Conservation (phyloP, 1,140 invertebrate species). For the Tetraneura akinire region DNA sequence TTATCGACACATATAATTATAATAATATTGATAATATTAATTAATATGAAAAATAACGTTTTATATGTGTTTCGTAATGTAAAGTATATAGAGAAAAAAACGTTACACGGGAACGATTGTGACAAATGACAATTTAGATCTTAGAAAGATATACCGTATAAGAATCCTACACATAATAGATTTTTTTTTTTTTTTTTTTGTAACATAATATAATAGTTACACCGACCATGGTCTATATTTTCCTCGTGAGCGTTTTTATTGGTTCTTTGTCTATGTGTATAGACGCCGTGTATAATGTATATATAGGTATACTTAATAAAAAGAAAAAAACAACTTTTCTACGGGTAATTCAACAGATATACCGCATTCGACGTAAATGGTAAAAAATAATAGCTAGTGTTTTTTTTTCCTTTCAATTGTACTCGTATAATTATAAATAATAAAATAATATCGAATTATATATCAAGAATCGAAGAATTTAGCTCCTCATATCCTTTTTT, state of each 20-base stretch:
- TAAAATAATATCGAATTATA: background rate
- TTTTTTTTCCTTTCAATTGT: conserved; percentile 25
- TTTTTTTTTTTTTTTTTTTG: conserved; percentile 7
- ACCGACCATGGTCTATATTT: conserved; percentile 25
- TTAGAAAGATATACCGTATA: background rate
- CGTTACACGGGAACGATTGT: background rate
- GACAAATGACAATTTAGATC: conserved; percentile 29
- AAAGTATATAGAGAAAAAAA: background rate
- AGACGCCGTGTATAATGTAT: background rate
- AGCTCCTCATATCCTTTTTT: background rate
- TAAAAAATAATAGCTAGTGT: conserved; percentile 37
- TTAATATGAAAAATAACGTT: background rate
- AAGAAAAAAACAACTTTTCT: conserved; percentile 31
- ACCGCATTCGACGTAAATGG: conserved; percentile 40
- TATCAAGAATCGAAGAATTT: background rate
- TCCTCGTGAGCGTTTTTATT: conserved; percentile 32
- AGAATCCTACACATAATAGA: background rate
- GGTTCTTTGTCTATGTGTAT: conserved; percentile 26
- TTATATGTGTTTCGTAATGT: background rate
- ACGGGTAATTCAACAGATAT: background rate
- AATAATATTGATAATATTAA: no score
- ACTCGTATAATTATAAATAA: conserved; percentile 19
- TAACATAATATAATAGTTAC: conserved; percentile 24
- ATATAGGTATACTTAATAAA: conserved; percentile 23
- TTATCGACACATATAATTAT: no score